A percentile compares a stretch with the other conserved stretches of the same genome.
Conservation (phyloP, 2,113 vertebrate genomes). For the Pteruthius melanotis region DNA sequence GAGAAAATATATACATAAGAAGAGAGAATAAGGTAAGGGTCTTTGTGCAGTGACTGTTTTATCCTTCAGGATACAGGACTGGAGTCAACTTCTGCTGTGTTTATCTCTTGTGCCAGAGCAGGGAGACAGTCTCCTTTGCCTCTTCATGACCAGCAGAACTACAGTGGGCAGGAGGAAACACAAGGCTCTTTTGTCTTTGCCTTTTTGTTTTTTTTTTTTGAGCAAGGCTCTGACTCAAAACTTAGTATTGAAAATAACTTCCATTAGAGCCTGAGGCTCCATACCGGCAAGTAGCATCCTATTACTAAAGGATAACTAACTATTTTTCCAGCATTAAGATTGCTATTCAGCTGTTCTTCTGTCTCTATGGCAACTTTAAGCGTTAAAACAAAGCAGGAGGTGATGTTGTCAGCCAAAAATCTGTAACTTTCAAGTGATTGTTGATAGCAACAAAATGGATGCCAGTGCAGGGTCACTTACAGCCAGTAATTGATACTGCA, state of each 20-base stretch:
- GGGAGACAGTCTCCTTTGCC: background rate
- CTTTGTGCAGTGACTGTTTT: background rate
- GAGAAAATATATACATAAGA: background rate
- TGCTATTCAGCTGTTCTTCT: slow-evolving; percentile 52
- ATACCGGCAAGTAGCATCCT: background rate
- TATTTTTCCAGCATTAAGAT: slow-evolving; percentile 29
- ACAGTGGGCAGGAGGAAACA: background rate
- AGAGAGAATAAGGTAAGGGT: slow-evolving; percentile 17
- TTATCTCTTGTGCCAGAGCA: background rate
- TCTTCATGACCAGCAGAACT: background rate
- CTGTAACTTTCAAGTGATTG: slow-evolving; percentile 34
- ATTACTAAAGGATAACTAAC: slow-evolving; percentile 24
- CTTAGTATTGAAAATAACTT: background rate
- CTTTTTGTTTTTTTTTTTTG: background rate
- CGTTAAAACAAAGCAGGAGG: slow-evolving; percentile 61
- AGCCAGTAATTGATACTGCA: slow-evolving; percentile 29
- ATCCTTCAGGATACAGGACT: background rate
- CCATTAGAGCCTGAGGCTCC: background rate
- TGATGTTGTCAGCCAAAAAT: slow-evolving; percentile 59
- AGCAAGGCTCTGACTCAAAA: background rate
- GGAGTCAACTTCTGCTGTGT: background rate
- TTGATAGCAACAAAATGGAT: slow-evolving; percentile 59
- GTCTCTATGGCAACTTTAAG: slow-evolving; percentile 67
- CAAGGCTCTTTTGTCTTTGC: background rate
- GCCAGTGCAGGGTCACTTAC: slow-evolving; percentile 32